Evolutionary conservation across 2,797 vertebrate genomes (phyloP).

Genomic region (Oreonectes daqikongensis): DNA sequence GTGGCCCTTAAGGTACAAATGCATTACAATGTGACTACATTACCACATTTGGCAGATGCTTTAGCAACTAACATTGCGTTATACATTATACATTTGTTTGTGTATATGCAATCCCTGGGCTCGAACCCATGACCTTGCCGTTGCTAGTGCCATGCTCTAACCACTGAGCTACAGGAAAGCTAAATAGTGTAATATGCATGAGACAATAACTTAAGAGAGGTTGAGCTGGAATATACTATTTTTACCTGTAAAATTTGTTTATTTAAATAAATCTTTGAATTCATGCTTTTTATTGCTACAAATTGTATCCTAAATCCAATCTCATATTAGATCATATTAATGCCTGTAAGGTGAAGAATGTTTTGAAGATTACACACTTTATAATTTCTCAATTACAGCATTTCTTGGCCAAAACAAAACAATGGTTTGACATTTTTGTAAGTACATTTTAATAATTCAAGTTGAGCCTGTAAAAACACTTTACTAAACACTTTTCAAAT

Average conservation of each 20-base stretch:
- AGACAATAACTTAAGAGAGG: not conserved
- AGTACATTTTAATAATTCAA: no score
- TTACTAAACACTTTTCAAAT: no score
- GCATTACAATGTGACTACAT: not conserved
- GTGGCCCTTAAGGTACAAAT: slow-evolving; percentile 24
- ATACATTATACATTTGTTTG: no score
- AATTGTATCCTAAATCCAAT: not conserved
- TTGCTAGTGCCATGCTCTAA: no score
- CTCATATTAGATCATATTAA: no score
- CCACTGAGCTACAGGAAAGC: no score
- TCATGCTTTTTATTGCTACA: not conserved
- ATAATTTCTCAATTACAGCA: not conserved
- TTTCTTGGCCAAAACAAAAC: not conserved
- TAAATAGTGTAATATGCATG: not conserved
- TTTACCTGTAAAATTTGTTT: not conserved
- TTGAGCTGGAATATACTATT: not conserved
- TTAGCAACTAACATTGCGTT: no score
- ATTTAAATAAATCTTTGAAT: not conserved
- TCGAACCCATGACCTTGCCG: no score
- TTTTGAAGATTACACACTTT: not conserved
- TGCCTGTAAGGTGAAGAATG: not conserved
- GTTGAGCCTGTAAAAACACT: no score
- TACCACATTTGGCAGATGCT: no score
- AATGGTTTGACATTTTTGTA: no score
- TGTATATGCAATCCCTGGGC: no score